Percentiles rank a stretch among this genome's conserved stretches.
Evolutionary conservation across 2,888 invertebrate genomes (phyloP).

Genomic region (Notodonta ziczac): DNA sequence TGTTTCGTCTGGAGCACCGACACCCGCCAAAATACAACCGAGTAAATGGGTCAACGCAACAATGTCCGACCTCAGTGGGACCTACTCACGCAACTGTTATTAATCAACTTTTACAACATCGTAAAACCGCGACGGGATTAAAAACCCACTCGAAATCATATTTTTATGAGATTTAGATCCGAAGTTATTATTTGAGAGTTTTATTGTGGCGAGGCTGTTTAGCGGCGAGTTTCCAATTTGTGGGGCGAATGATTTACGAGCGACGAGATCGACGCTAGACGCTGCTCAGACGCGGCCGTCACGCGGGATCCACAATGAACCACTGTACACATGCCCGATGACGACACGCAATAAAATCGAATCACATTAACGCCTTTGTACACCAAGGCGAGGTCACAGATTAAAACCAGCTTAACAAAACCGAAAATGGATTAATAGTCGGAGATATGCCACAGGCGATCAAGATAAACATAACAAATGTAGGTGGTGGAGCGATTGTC

Average conservation of each 20-base stretch:
- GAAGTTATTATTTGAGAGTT: conserved; percentile 74
- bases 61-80: conserved; percentile 67
- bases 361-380: conserved; percentile 39
- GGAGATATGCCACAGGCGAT: conserved; percentile 10
- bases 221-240: conserved; percentile 76
- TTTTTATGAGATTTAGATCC: conserved; percentile 83
- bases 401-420: background rate
- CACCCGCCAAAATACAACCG: conserved; percentile 70
- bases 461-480: conserved; percentile 31
- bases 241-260: conserved; percentile 73
- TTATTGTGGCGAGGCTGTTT: conserved; percentile 67
- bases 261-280: conserved; percentile 62
- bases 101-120: conserved; percentile 81
- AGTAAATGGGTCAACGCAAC: conserved; percentile 78
- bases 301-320: conserved; percentile 42
- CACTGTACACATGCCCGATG: conserved; percentile 41
- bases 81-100: conserved; percentile 66
- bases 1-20: conserved; percentile 70
- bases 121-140: conserved; percentile 80
- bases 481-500: conserved; percentile 25
- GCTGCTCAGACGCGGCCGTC: conserved; percentile 59
- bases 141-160: conserved; percentile 75
- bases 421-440: conserved; percentile 5
- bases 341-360: conserved; percentile 43
- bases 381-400: background rate